Evolutionary conservation across 2,888 invertebrate species (phyloP).

Genomic region (Monoplex corrugatus): DNA sequence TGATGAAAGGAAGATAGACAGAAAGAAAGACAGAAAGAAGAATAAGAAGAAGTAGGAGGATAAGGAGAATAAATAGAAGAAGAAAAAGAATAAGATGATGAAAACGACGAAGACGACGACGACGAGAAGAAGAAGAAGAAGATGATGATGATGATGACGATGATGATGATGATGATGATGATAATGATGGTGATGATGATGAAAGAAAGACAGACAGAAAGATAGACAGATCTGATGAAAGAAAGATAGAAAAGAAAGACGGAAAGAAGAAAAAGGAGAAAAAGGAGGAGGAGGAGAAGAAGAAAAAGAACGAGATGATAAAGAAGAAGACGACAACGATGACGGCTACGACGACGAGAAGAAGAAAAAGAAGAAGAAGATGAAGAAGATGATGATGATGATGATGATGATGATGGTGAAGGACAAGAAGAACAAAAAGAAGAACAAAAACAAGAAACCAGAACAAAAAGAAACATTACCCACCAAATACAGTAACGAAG

Average conservation of each 20-base stretch:
- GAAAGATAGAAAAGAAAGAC: conserved; percentile 3
- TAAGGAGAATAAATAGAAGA: not conserved
- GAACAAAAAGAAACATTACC: too few species aligned
- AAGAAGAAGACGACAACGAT: too few species aligned
- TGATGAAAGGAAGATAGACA: too few species aligned
- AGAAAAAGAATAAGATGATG: not conserved
- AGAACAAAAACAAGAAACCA: too few species aligned
- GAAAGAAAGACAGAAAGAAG: not conserved
- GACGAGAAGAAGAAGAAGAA: not conserved
- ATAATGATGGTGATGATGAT: too few species aligned
- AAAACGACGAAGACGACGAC: not conserved
- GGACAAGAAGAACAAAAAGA: too few species aligned
- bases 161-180: too few species aligned
- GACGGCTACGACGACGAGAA: not conserved
- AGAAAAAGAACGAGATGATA: not conserved
- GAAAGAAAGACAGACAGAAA: too few species aligned
- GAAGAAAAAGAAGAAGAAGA: not conserved
- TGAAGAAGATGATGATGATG: not conserved
- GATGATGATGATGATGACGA: too few species aligned
- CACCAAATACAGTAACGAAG: too few species aligned
- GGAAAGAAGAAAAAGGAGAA: not conserved
- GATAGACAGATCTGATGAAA: not conserved
- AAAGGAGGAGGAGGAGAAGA: not conserved
- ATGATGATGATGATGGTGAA: too few species aligned
- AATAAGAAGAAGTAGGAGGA: not conserved